phyloP scores from a whole-genome alignment of 2,797 vertebrate genomes.

The Esox lucius region DNA sequence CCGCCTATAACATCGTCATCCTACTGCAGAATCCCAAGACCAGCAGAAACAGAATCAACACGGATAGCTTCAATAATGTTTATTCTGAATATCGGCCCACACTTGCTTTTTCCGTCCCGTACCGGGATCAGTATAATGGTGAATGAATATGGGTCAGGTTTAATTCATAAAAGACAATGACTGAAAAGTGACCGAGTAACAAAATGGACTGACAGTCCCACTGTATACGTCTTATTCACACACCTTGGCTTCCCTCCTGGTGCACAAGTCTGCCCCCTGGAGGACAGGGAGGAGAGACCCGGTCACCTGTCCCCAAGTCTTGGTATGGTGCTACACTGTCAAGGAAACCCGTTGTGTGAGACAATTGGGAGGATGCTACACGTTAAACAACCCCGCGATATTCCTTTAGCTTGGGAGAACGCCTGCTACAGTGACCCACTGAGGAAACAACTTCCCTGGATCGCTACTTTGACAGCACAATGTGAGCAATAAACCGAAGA shows the following conservation, averaged over 20 bases:
- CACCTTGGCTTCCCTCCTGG: constrained; percentile 10
- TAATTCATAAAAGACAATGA: not conserved
- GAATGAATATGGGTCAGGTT: not conserved
- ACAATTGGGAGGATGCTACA: not conserved
- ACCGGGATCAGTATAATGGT: not conserved
- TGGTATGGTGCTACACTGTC: not conserved
- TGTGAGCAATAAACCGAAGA: constrained; percentile 47
- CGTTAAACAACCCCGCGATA: not conserved
- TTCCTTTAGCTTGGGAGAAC: not conserved
- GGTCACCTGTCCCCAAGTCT: not conserved
- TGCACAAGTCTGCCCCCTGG: constrained; percentile 70
- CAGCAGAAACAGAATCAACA: not conserved
- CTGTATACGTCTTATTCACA: not conserved
- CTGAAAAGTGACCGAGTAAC: not conserved
- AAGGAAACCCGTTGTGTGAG: not conserved
- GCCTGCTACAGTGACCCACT: not conserved
- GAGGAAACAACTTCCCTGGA: not conserved
- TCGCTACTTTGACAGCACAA: constrained; percentile 26
- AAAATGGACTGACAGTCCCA: not conserved
- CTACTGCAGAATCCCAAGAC: not conserved
- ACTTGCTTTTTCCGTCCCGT: not conserved
- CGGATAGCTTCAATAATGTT: not conserved
- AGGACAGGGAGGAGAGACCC: constrained; percentile 48
- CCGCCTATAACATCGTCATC: too few species aligned
- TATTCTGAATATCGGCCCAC: not conserved